Conservation (phyloP, 1,140 invertebrate genomes). For the Tenebrio molitor region DNA sequence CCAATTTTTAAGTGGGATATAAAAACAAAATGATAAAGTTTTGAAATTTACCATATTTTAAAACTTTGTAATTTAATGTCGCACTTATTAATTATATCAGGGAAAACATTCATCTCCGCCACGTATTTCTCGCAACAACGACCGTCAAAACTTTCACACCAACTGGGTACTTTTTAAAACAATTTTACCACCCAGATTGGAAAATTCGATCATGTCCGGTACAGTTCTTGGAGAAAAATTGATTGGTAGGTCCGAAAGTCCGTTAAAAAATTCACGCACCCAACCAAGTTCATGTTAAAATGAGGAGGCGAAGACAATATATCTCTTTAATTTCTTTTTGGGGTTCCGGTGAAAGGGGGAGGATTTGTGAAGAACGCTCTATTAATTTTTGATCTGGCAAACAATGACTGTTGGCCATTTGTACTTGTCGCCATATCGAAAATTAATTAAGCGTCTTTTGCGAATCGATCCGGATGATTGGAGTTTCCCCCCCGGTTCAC, state of each 20-base stretch:
- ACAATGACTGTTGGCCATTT: slow-evolving; percentile 37
- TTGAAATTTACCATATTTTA: slow-evolving; percentile 33
- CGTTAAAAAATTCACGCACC: no score
- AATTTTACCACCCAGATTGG: no score
- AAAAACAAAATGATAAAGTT: slow-evolving; percentile 33
- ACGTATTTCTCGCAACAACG: slow-evolving; percentile 4
- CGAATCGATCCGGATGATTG: slow-evolving; percentile 36
- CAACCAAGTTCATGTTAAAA: no score
- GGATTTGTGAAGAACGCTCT: slow-evolving; percentile 2
- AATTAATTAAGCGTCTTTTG: slow-evolving; percentile 40
- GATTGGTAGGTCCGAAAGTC: no score
- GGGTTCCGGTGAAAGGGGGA: background rate
- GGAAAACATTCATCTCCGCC: slow-evolving; percentile 2
- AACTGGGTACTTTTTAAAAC: no score
- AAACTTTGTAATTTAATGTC: slow-evolving; percentile 21
- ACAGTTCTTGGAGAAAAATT: no score
- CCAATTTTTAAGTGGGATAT: slow-evolving; percentile 28
- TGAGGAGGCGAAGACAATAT: no score
- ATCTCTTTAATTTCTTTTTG: background rate
- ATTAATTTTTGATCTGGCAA: slow-evolving; percentile 38
- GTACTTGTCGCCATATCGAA: slow-evolving; percentile 38
- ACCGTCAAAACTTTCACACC: background rate
- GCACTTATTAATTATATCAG: slow-evolving; percentile 27
- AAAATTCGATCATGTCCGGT: no score
- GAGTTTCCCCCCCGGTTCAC: slow-evolving; percentile 11